phyloP scores from a whole-genome alignment of 1,140 invertebrate species.

The Chironomus striatipennis region DNA sequence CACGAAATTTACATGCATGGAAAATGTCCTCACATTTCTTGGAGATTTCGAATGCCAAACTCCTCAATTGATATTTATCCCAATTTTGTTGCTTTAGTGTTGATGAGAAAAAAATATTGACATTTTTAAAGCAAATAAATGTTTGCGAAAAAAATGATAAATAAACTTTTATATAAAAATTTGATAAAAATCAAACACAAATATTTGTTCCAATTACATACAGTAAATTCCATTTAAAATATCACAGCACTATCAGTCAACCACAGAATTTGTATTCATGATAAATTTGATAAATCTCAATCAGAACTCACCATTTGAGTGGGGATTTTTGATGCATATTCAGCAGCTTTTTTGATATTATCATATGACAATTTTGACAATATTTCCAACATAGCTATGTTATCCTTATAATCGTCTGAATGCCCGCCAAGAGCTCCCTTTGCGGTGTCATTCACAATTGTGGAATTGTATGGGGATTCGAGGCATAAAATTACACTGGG shows the following conservation, averaged over 20 bases:
- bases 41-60: slow-evolving; percentile 40
- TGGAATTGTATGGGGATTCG: slow-evolving; percentile 37
- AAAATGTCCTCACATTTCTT: slow-evolving; percentile 48
- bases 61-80: neutral
- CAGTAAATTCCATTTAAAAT: no score
- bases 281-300: no score
- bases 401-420: neutral
- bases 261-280: neutral
- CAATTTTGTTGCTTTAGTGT: neutral
- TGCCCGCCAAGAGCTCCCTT: neutral
- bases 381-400: neutral
- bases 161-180: no score
- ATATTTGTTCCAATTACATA: no score
- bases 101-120: neutral
- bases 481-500: slow-evolving; percentile 58
- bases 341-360: neutral
- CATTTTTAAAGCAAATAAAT: no score
- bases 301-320: neutral
- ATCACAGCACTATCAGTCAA: neutral
- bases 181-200: no score
- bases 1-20: slow-evolving; percentile 52
- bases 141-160: no score
- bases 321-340: neutral
- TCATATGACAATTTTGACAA: slow-evolving; percentile 10
- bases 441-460: neutral